phyloP scores from a whole-genome alignment of 2,888 invertebrate species.

The Pyrrhosoma nymphula region DNA sequence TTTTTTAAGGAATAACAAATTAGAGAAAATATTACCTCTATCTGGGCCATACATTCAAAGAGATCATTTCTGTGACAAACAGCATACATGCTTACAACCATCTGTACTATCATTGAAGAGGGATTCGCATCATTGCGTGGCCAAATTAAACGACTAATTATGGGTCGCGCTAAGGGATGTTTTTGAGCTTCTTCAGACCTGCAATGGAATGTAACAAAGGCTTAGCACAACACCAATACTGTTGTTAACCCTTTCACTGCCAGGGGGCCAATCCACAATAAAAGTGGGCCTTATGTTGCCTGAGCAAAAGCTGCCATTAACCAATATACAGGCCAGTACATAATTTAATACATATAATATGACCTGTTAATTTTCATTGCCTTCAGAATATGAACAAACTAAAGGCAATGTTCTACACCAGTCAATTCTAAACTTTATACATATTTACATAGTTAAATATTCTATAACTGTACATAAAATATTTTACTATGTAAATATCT shows the following conservation, averaged over 20 bases:
- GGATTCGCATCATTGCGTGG: not conserved
- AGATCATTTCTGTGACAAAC: slow-evolving; percentile 1
- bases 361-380: too few relatives aligned
- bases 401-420: too few relatives aligned
- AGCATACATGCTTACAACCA: slow-evolving; percentile 7
- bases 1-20: too few relatives aligned
- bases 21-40: slow-evolving; percentile 45
- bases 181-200: not conserved
- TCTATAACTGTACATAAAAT: too few relatives aligned
- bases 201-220: not conserved
- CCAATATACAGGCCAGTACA: too few relatives aligned
- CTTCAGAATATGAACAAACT: too few relatives aligned
- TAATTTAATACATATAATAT: too few relatives aligned
- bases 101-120: slow-evolving; percentile 27
- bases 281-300: not conserved
- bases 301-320: too few relatives aligned
- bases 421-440: too few relatives aligned
- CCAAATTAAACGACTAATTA: slow-evolving; percentile 44
- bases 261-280: not conserved
- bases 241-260: not conserved
- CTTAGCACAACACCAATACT: not conserved
- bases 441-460: too few relatives aligned
- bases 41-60: not conserved
- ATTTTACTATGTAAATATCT: too few relatives aligned
- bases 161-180: slow-evolving; percentile 22